Conservation (phyloP, 2,888 invertebrate species). For the Digitonthophagus gazella region DNA sequence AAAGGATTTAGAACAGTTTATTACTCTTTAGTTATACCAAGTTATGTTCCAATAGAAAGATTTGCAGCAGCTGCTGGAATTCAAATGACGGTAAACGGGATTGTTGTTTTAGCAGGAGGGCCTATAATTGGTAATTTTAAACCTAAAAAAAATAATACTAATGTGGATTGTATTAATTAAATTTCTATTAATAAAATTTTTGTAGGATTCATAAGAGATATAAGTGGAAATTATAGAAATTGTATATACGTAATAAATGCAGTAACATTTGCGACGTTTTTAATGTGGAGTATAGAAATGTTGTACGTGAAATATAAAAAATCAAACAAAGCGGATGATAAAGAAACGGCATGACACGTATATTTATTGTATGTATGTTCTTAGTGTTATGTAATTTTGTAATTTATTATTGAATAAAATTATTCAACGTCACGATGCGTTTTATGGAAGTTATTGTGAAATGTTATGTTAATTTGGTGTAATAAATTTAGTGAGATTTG, state of each 20-base stretch:
- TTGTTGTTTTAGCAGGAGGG: constrained; percentile 60
- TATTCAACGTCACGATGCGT: background rate
- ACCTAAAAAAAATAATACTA: no score
- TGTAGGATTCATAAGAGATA: constrained; percentile 63
- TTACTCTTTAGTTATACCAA: constrained; percentile 67
- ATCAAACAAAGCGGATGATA: constrained; percentile 14
- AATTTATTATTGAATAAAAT: background rate
- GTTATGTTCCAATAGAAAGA: constrained; percentile 65
- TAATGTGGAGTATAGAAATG: constrained; percentile 58
- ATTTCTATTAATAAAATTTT: background rate
- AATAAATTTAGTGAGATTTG: no score
- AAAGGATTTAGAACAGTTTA: constrained; percentile 71
- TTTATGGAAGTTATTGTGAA: no score
- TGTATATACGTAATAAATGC: constrained; percentile 63
- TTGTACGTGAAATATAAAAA: constrained; percentile 28
- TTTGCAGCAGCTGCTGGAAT: constrained; percentile 68
- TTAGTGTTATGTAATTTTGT: background rate
- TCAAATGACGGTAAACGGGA: constrained; percentile 68
- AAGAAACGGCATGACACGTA: background rate
- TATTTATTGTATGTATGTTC: constrained; percentile 5
- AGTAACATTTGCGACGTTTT: constrained; percentile 59
- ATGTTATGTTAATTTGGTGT: no score
- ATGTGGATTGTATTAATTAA: no score
- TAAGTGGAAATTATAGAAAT: constrained; percentile 59
- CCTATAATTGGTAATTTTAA: constrained; percentile 62